phyloP scores from a whole-genome alignment of 2,113 vertebrate species.

The Apteryx owenii region DNA sequence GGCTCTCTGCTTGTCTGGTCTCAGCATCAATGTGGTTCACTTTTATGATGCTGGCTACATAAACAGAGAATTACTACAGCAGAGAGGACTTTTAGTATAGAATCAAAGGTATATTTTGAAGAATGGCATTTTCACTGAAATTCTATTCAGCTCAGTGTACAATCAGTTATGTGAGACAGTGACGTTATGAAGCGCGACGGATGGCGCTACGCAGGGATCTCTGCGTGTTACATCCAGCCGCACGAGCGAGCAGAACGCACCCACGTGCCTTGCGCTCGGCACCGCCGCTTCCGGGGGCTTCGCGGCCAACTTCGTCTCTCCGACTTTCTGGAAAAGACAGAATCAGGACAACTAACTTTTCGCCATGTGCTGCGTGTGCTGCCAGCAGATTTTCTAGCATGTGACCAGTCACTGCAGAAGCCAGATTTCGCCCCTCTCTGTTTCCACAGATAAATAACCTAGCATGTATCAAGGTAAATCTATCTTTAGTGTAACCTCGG shows the following conservation, averaged over 20 bases:
- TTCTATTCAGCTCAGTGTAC: not conserved
- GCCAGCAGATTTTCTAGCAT: constrained; percentile 50
- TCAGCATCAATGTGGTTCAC: not conserved
- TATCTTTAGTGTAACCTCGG: not conserved
- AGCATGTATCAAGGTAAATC: constrained; percentile 1
- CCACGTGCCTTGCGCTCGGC: fast-evolving
- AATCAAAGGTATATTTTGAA: not conserved
- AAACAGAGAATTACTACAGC: fast-evolving
- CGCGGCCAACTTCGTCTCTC: fast-evolving
- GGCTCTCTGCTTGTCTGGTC: not conserved
- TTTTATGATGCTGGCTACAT: fast-evolving
- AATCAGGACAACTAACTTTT: constrained; percentile 57
- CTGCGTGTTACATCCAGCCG: fast-evolving
- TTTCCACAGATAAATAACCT: not conserved
- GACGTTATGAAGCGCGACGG: not conserved
- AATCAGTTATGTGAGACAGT: fast-evolving
- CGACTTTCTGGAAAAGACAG: constrained; percentile 59
- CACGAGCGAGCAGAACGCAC: not conserved
- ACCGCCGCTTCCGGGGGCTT: not conserved
- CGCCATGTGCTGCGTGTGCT: fast-evolving
- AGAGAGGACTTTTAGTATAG: not conserved
- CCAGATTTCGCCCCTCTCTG: not conserved
- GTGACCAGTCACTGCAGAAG: not conserved
- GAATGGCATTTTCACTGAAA: not conserved
- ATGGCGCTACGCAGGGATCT: not conserved